phyloP scores from a whole-genome alignment of 2,113 vertebrate species.

The Dipodomys ordii region DNA sequence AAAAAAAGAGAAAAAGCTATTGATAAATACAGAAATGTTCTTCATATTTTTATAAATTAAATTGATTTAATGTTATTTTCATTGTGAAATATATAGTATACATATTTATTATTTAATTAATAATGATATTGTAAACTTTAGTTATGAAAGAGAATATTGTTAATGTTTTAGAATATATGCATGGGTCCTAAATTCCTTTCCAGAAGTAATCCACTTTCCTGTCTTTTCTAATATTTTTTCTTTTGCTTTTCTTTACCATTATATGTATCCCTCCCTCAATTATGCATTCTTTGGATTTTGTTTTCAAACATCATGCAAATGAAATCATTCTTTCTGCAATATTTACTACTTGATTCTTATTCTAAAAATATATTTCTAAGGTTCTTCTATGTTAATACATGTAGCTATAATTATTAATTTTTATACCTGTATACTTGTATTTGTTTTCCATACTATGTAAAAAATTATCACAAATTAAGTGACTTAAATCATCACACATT shows the following conservation, averaged over 20 bases:
- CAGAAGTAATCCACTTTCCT: conserved; percentile 17
- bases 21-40: conserved; percentile 1
- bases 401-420: conserved; percentile 5
- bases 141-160: conserved; percentile 9
- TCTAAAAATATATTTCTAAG: background rate
- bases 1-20: background rate
- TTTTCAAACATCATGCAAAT: conserved; percentile 48
- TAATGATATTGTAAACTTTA: conserved; percentile 12
- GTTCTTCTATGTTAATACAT: conserved; percentile 1
- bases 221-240: background rate
- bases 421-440: conserved; percentile 14
- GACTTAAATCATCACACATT: background rate
- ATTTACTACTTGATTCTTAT: background rate
- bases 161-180: conserved; percentile 2
- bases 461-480: background rate
- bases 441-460: conserved; percentile 24
- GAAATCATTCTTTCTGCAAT: background rate
- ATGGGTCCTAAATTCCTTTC: background rate
- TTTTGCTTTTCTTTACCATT: conserved; percentile 6
- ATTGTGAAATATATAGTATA: conserved; percentile 10
- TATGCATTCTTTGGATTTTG: background rate
- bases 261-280: conserved; percentile 8
- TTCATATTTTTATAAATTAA: conserved; percentile 38
- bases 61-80: conserved; percentile 44
- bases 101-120: background rate